Conservation (phyloP, 2,113 vertebrate genomes). For the Nymphicus hollandicus region DNA sequence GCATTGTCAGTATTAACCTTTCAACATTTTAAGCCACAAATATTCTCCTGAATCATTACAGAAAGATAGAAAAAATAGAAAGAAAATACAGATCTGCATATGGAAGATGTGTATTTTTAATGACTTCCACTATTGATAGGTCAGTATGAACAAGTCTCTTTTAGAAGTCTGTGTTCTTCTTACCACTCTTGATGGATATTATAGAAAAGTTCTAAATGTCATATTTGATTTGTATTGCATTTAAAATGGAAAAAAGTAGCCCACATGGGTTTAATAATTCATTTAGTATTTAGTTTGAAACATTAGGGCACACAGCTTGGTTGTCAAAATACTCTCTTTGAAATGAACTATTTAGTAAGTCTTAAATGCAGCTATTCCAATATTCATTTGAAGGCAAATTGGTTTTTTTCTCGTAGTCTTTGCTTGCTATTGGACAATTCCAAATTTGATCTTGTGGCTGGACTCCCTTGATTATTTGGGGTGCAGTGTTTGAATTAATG, state of each 20-base stretch:
- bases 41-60: not conserved
- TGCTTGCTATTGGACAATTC: not conserved
- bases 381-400: not conserved
- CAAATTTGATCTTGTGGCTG: not conserved
- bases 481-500: not conserved
- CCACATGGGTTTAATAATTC: slow-evolving; percentile 31
- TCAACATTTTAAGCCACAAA: not conserved
- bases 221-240: slow-evolving; percentile 16
- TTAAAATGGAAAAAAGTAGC: slow-evolving; percentile 36
- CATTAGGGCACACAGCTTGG: not conserved
- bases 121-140: not conserved
- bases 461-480: not conserved
- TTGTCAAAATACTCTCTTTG: not conserved
- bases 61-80: not conserved
- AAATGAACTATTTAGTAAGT: not conserved
- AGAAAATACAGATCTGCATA: not conserved
- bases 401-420: not conserved
- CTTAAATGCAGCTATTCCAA: not conserved
- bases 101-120: not conserved
- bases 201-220: slow-evolving; percentile 19
- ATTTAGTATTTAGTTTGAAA: slow-evolving; percentile 19
- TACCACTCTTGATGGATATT: not conserved
- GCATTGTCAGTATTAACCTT: not conserved
- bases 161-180: not conserved
- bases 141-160: not conserved